phyloP scores from a whole-genome alignment of 2,888 invertebrate genomes.

The Scotopteryx bipunctaria region DNA sequence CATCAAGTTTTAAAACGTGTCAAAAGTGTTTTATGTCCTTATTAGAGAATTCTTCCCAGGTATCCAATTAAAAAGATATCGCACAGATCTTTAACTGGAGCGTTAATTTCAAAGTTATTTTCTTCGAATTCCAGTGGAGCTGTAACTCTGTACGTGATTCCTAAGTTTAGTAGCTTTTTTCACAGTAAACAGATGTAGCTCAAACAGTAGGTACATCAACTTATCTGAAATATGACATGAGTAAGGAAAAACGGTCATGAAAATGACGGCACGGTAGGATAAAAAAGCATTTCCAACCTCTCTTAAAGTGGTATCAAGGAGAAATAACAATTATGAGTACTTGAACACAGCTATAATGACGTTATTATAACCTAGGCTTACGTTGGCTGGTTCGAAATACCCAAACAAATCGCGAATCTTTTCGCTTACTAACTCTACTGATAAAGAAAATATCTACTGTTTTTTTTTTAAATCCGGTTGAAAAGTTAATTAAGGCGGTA shows the following conservation, averaged over 20 bases:
- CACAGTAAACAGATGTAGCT: slow-evolving; percentile 3
- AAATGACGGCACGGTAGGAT: too few relatives aligned
- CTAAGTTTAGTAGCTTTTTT: slow-evolving; percentile 54
- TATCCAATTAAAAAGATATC: slow-evolving; percentile 34
- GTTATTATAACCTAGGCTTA: too few relatives aligned
- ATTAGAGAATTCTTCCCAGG: slow-evolving; percentile 30
- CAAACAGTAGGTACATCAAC: slow-evolving; percentile 15
- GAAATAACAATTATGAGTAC: too few relatives aligned
- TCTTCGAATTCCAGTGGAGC: slow-evolving; percentile 42
- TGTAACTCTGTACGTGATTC: slow-evolving; percentile 51
- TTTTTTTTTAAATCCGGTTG: slow-evolving; percentile 60
- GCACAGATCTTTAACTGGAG: slow-evolving; percentile 36
- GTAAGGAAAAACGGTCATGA: too few relatives aligned
- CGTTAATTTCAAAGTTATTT: slow-evolving; percentile 42
- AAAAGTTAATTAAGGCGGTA: slow-evolving; percentile 79
- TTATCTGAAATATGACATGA: too few relatives aligned
- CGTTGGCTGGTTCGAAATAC: too few relatives aligned
- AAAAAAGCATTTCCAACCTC: too few relatives aligned
- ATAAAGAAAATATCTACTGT: slow-evolving; percentile 21
- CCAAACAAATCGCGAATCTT: too few relatives aligned
- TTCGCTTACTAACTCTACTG: too few relatives aligned
- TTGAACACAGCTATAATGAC: too few relatives aligned
- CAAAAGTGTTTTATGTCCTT: background rate
- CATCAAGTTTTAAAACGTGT: background rate
- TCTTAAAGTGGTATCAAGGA: too few relatives aligned